Percentiles rank a stretch among this genome's conserved stretches.
Conservation (phyloP, 1,140 invertebrate genomes). For the Leptonema lineaticorne region DNA sequence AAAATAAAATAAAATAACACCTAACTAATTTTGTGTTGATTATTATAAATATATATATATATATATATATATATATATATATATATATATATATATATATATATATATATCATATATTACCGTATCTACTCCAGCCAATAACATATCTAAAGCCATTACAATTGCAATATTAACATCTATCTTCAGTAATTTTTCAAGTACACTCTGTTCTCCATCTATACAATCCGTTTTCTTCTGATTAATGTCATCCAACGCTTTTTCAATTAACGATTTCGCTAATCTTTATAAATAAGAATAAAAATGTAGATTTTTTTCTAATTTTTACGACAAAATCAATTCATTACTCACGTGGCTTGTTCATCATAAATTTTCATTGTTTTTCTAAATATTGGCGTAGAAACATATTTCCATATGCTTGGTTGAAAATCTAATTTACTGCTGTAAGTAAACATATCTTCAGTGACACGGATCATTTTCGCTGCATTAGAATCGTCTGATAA, state of each 20-base stretch:
- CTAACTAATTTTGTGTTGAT: too few relatives aligned
- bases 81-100: constrained; percentile 10
- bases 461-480: constrained; percentile 60
- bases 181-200: constrained; percentile 58
- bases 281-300: constrained; percentile 27
- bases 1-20: too few relatives aligned
- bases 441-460: constrained; percentile 61
- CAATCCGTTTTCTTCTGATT: constrained; percentile 28
- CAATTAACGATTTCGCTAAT: constrained; percentile 46
- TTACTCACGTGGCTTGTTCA: constrained; percentile 53
- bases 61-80: too few relatives aligned
- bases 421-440: constrained; percentile 62
- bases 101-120: constrained; percentile 47
- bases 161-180: constrained; percentile 58
- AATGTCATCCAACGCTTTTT: constrained; percentile 47
- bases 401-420: constrained; percentile 63
- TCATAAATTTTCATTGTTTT: constrained; percentile 54
- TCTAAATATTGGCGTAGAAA: constrained; percentile 60
- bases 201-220: constrained; percentile 47
- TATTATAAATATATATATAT: too few relatives aligned
- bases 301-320: neutral
- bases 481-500: constrained; percentile 57
- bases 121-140: constrained; percentile 76
- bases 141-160: constrained; percentile 70
- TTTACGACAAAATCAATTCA: too few relatives aligned